Evolutionary conservation across 2,113 vertebrate species (phyloP), one percentile per base, ranked within the genome.

Genomic region (Scopus umbretta): DNA sequence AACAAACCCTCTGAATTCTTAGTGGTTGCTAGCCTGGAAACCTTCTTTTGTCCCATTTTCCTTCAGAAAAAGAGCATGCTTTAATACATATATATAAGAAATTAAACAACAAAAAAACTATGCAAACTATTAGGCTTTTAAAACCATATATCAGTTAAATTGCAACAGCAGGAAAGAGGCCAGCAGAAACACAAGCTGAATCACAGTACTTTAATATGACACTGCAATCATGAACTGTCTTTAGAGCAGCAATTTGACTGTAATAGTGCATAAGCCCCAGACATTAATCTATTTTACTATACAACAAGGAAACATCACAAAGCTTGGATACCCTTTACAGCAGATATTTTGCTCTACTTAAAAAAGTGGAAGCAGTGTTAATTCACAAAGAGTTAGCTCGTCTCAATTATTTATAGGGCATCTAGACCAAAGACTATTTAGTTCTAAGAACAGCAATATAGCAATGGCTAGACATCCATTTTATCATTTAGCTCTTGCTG

Each of bases 231-330:
- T 53, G 74, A 92, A 56, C 52, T 70, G 43, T 76, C 88, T 96
- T 96, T 82, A 94, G 63, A 96, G 85, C 55, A 95, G 86, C 85
- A 89, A 96, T 97, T 96, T 96, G 89, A 93, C 87, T 97, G 86
- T 88, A 96, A 96, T 90, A 96, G 93, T 80, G 83, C 90, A 89
- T 94, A 96, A 97, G 85, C 65, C 91, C 65, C 88, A 96, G 96
- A 96, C 56, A 78, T 94, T 97, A 97, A 97, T 97, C 89, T 96
- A 82, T 92, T 96, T 97, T 96, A 96, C 88, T 90, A 85, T 85
- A 92, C 95, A 97, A 96, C 90, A 96, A 96, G 90, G 85, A 81
- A 96, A 93, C 90, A 95, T 92, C 80, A 92, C 70, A 91, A 92
- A 79, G 56, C 68, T 67, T 81, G 47, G 86, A 52, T 61, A 91